These are phyloP conservation scores for Sorex araneus DNA, from an alignment of 2,113 vertebrate genomes.

Conservation along the genomic window DNA sequence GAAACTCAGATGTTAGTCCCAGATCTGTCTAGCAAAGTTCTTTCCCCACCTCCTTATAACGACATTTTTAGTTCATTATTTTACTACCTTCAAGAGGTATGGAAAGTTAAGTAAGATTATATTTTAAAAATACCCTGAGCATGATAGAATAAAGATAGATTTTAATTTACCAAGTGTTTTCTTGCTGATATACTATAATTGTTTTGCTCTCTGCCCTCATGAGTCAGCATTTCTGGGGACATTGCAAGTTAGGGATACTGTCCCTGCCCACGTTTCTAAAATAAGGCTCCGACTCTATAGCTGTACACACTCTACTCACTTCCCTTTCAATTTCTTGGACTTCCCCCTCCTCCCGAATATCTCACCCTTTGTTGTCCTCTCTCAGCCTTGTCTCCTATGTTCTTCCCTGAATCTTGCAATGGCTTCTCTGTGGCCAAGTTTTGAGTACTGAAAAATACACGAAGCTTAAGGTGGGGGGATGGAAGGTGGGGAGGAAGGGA, in stretches of 20 bases:
- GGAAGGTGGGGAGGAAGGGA: too few relatives aligned
- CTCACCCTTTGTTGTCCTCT: not conserved
- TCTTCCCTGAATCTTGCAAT: not conserved
- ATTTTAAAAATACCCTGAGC: constrained; percentile 10
- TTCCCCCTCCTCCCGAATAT: too few relatives aligned
- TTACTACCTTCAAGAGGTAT: not conserved
- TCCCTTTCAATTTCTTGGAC: too few relatives aligned
- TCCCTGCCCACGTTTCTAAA: not conserved
- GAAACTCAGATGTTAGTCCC: not conserved
- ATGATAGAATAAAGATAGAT: constrained; percentile 39
- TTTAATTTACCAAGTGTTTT: not conserved
- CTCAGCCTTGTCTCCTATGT: not conserved
- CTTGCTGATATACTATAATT: not conserved
- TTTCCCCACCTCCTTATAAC: not conserved
- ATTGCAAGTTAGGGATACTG: not conserved
- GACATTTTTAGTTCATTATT: not conserved
- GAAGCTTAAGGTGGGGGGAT: too few relatives aligned
- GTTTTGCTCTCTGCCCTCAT: not conserved
- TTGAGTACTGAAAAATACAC: too few relatives aligned
- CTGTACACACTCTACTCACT: too few relatives aligned
- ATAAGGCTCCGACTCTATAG: too few relatives aligned
- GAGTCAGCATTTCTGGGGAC: not conserved
- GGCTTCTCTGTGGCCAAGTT: not conserved
- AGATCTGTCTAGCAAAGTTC: not conserved
- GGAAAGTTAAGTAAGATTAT: constrained; percentile 7